Conservation (phyloP, 2,888 invertebrate species). For the Andrena haemorrhoa region DNA sequence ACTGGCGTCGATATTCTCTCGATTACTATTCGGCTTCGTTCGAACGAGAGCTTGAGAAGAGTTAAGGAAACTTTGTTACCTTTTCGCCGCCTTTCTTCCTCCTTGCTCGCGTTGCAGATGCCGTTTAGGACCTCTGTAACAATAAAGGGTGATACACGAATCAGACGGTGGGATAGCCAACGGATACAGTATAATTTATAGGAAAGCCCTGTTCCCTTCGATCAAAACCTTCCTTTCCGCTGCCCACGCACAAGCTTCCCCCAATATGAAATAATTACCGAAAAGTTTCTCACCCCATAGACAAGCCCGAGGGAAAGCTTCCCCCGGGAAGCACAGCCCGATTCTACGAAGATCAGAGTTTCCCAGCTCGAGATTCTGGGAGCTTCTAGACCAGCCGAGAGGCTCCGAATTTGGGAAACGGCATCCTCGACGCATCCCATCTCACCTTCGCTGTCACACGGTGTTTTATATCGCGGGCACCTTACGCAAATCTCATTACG, state of each 20-base stretch:
- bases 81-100: constrained; percentile 84
- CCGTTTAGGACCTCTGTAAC: constrained; percentile 84
- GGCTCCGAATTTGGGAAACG: constrained; percentile 18
- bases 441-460: constrained; percentile 62
- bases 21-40: not conserved
- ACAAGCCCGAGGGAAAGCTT: not conserved
- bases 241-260: no score
- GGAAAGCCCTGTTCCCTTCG: not conserved
- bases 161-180: constrained; percentile 17
- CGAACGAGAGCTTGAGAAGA: not conserved
- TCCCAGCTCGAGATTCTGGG: not conserved
- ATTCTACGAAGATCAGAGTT: not conserved
- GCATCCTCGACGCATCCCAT: constrained; percentile 33
- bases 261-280: no score
- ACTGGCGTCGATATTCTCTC: constrained; percentile 5
- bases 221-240: not conserved
- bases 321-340: no score
- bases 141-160: constrained; percentile 67
- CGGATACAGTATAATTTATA: not conserved
- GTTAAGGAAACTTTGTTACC: constrained; percentile 70
- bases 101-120: constrained; percentile 84
- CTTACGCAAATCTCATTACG: constrained; percentile 81
- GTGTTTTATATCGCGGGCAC: constrained; percentile 69
- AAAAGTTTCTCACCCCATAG: no score
- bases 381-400: not conserved